Conservation (phyloP, 2,113 vertebrate species). For the Carlito syrichta region DNA sequence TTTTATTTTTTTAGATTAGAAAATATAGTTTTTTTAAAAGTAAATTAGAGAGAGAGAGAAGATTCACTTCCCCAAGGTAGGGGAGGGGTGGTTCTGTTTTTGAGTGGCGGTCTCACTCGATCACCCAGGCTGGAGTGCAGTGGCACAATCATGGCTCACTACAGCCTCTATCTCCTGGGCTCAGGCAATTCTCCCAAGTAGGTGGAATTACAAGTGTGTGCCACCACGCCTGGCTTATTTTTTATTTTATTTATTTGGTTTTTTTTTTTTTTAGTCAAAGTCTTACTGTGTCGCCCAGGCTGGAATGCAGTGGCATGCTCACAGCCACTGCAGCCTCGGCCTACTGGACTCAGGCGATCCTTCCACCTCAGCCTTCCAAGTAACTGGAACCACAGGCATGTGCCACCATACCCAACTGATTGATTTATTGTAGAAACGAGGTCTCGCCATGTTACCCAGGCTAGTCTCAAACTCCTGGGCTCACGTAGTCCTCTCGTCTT, state of each 20-base stretch:
- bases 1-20: no score
- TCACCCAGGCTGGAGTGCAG: neutral
- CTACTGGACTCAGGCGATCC: neutral
- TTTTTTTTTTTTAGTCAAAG: no score
- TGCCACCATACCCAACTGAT: accelerated
- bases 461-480: neutral
- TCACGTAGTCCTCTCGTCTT: neutral
- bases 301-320: neutral
- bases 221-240: neutral
- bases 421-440: neutral
- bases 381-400: neutral
- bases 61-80: no score
- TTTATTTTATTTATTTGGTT: no score
- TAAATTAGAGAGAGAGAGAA: no score
- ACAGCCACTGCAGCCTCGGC: neutral
- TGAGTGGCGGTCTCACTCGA: neutral
- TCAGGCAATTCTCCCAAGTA: neutral
- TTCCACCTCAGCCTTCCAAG: no score
- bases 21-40: no score
- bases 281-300: neutral
- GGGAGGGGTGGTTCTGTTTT: no score
- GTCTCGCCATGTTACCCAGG: neutral
- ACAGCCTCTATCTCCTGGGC: neutral
- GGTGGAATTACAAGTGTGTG: accelerated
- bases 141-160: neutral